phyloP scores from a whole-genome alignment of 2,113 vertebrate species.

The Dasyornis broadbenti region DNA sequence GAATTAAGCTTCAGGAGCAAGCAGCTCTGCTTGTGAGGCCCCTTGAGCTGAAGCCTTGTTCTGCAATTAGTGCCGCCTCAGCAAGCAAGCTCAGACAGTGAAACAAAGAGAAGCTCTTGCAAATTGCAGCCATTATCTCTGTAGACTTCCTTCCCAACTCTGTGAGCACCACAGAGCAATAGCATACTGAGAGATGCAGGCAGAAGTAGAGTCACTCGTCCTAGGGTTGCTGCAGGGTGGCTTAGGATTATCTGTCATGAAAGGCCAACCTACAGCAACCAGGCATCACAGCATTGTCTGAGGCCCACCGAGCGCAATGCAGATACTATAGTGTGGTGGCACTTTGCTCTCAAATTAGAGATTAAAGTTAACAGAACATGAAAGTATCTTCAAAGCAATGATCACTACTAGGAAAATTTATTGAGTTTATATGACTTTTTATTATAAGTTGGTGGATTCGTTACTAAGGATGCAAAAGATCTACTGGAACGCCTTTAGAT shows the following conservation, averaged over 20 bases:
- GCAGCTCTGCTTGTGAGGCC: conserved; percentile 8
- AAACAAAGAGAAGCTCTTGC: conserved; percentile 38
- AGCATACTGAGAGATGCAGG: not conserved
- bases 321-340: not conserved
- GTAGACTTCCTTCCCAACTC: conserved; percentile 8
- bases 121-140: conserved; percentile 52
- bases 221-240: not conserved
- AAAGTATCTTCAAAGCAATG: not conserved
- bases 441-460: not conserved
- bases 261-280: not conserved
- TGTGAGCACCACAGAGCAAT: not conserved
- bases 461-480: not conserved
- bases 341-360: not conserved
- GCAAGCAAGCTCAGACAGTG: conserved; percentile 19
- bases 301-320: not conserved
- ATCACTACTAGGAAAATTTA: not conserved
- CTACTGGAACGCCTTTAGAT: not conserved
- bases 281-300: not conserved
- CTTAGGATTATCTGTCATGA: not conserved
- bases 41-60: conserved; percentile 37
- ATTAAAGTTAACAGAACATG: not conserved
- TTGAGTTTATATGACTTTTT: not conserved
- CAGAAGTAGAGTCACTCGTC: not conserved
- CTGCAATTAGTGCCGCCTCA: conserved; percentile 50
- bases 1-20: conserved; percentile 45